Percentiles rank a stretch among this genome's conserved stretches.
Evolutionary conservation across 2,113 vertebrate species (phyloP).

Genomic region (Pterocles gutturalis): DNA sequence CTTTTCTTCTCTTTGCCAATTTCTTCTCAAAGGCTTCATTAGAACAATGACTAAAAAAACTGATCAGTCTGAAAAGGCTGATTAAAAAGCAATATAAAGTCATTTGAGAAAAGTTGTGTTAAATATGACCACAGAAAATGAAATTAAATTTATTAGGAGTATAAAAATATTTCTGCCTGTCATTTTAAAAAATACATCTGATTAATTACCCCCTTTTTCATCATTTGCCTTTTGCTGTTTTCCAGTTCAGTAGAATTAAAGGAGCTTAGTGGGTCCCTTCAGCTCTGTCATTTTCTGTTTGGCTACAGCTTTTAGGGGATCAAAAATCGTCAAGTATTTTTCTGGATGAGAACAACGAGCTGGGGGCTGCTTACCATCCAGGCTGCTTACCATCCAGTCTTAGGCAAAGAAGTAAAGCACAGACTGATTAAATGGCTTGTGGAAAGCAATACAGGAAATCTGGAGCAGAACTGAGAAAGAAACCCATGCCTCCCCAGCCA

Average conservation of each 20-base stretch:
- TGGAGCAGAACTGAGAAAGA: neutral
- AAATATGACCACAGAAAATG: neutral
- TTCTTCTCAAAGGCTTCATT: conserved; percentile 14
- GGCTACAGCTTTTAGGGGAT: neutral
- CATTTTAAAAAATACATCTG: neutral
- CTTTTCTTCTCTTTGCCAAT: neutral
- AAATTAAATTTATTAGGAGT: neutral
- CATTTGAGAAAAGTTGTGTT: neutral
- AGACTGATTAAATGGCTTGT: neutral
- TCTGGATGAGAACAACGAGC: neutral
- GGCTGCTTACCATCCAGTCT: neutral
- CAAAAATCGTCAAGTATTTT: neutral
- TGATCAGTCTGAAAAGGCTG: neutral
- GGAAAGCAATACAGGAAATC: neutral
- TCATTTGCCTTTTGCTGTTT: neutral
- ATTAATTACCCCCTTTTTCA: neutral
- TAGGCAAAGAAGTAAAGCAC: neutral
- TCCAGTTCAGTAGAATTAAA: neutral
- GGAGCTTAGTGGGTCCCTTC: neutral
- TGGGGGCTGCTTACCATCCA: neutral
- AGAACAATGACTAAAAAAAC: neutral
- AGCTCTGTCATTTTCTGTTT: neutral
- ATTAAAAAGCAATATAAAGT: neutral
- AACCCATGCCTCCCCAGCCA: neutral
- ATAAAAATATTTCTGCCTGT: neutral